A percentile compares a stretch with the other conserved stretches of the same genome.
These are phyloP conservation scores for Rhingia rostrata DNA, from an alignment of 2,888 invertebrate species.

Conservation along the genomic window DNA sequence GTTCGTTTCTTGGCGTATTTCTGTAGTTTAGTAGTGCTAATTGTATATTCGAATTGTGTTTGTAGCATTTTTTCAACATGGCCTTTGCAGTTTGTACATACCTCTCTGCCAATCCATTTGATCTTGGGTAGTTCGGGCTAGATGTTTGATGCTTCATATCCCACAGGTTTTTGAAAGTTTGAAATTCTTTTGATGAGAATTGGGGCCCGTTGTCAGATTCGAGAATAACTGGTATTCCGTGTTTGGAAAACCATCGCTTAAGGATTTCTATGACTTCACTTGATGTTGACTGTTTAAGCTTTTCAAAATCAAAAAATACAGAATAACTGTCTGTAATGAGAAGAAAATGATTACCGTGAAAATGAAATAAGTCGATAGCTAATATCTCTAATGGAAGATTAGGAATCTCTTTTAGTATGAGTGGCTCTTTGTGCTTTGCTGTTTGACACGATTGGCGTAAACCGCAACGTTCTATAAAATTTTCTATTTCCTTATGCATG, in stretches of 20 bases:
- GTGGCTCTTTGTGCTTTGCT: too few relatives aligned
- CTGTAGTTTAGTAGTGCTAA: slow-evolving; percentile 59
- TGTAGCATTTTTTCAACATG: slow-evolving; percentile 61
- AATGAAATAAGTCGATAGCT: too few relatives aligned
- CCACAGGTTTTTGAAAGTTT: slow-evolving; percentile 59
- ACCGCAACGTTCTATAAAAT: slow-evolving; percentile 7
- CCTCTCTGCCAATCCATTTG: slow-evolving; percentile 58
- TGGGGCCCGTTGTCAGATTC: slow-evolving; percentile 57
- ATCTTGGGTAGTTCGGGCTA: slow-evolving; percentile 53
- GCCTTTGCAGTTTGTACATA: slow-evolving; percentile 64
- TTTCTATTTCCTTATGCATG: slow-evolving; percentile 50
- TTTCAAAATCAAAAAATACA: slow-evolving; percentile 20
- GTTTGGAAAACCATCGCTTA: slow-evolving; percentile 60
- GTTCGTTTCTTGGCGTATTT: slow-evolving; percentile 60
- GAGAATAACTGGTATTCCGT: slow-evolving; percentile 56
- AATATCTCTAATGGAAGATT: too few relatives aligned
- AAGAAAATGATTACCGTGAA: too few relatives aligned
- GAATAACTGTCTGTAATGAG: slow-evolving; percentile 33
- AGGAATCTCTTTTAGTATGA: too few relatives aligned
- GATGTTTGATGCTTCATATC: slow-evolving; percentile 1
- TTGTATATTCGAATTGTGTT: slow-evolving; percentile 40
- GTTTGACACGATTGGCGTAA: too few relatives aligned
- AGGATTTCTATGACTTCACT: slow-evolving; percentile 45
- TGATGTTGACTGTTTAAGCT: slow-evolving; percentile 41
- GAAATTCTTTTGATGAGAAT: slow-evolving; percentile 43